Percentiles rank a stretch among this genome's conserved stretches.
phyloP scores from a whole-genome alignment of 1,140 invertebrate genomes.

The Sesamia nonagrioides region DNA sequence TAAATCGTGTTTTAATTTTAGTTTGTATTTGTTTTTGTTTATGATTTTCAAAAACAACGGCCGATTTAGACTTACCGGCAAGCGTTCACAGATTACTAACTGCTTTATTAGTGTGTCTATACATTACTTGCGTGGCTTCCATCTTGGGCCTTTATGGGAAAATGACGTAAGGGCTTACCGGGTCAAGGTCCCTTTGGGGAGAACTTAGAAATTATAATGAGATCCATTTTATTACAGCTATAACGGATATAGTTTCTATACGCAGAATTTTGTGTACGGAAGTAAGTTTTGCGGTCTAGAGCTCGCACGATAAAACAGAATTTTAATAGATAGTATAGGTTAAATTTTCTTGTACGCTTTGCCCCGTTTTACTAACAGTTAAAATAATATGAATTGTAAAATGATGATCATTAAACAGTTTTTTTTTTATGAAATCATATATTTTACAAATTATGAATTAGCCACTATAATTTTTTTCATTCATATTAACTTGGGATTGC shows the following conservation, averaged over 20 bases:
- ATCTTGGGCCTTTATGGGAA: not conserved
- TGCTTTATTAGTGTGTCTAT: not conserved
- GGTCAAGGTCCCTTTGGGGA: not conserved
- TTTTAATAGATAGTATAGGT: too few relatives aligned
- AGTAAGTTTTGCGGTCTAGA: not conserved
- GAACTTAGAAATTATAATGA: not conserved
- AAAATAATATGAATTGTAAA: too few relatives aligned
- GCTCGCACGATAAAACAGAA: not conserved
- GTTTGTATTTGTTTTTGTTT: not conserved
- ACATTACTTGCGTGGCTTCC: not conserved
- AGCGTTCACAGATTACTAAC: slow-evolving; percentile 2
- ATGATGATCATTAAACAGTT: too few relatives aligned
- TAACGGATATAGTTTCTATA: not conserved
- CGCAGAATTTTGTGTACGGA: not conserved
- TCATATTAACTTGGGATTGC: too few relatives aligned
- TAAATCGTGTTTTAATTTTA: too few relatives aligned
- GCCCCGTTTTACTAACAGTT: too few relatives aligned
- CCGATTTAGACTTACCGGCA: not conserved
- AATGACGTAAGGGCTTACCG: not conserved
- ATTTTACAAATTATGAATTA: too few relatives aligned
- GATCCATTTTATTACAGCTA: not conserved
- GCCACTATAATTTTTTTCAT: too few relatives aligned
- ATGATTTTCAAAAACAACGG: not conserved
- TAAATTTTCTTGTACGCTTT: too few relatives aligned
- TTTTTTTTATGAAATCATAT: too few relatives aligned